phyloP scores from a whole-genome alignment of 2,888 invertebrate species.

The Xanthia togata region DNA sequence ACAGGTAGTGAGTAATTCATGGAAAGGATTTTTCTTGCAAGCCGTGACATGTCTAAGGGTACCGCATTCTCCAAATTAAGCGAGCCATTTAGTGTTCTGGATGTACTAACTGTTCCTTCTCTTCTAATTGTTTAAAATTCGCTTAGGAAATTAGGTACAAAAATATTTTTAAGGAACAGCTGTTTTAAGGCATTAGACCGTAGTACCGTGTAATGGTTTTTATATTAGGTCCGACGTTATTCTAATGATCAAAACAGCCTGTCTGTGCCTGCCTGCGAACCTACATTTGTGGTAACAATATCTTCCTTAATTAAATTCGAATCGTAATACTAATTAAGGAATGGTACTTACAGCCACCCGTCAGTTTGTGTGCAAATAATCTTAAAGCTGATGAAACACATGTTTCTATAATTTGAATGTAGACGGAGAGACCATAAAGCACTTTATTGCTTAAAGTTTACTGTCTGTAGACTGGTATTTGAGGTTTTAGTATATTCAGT shows the following conservation, averaged over 20 bases:
- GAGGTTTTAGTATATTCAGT: conserved; percentile 4
- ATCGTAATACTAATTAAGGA: conserved; percentile 31
- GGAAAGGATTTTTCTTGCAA: too few species aligned
- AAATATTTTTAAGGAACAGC: background rate
- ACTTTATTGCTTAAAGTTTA: conserved; percentile 39
- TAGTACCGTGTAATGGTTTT: conserved; percentile 1
- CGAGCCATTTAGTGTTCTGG: background rate
- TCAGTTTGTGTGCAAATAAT: conserved; percentile 44
- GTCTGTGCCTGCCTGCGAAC: background rate
- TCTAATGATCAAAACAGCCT: conserved; percentile 9
- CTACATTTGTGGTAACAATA: conserved; percentile 32
- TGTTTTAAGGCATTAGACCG: background rate
- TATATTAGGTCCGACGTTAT: conserved; percentile 13
- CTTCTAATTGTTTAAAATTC: background rate
- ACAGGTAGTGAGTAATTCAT: too few species aligned
- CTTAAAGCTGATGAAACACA: conserved; percentile 37
- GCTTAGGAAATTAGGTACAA: background rate
- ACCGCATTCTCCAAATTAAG: too few species aligned
- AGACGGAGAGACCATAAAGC: conserved; percentile 30
- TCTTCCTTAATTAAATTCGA: conserved; percentile 36
- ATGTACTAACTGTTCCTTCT: background rate
- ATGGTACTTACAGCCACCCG: conserved; percentile 22
- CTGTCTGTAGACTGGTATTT: conserved; percentile 11
- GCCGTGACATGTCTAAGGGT: too few species aligned
- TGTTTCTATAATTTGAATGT: conserved; percentile 44